A percentile compares a stretch with the other conserved stretches of the same genome.
These are phyloP conservation scores for Pelvicachromis taeniatus DNA, from an alignment of 2,113 vertebrate species.

Conservation along the genomic window DNA sequence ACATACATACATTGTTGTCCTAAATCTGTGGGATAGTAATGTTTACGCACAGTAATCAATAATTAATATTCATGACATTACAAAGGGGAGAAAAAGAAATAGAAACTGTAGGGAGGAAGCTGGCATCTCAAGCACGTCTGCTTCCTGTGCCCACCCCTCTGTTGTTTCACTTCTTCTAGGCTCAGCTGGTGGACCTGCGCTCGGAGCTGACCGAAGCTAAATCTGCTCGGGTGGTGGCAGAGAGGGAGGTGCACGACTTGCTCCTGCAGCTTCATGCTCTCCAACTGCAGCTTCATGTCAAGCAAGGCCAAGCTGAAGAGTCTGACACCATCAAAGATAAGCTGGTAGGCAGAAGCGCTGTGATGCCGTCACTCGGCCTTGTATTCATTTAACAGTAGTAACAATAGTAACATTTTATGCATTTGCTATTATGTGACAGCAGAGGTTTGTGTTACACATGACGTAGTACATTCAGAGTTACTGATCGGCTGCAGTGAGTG, in stretches of 20 bases:
- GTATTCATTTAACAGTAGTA: background rate
- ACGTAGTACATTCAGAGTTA: background rate
- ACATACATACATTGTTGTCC: background rate
- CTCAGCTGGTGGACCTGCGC: slow-evolving; percentile 91
- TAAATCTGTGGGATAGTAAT: background rate
- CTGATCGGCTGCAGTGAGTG: background rate
- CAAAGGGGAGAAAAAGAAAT: background rate
- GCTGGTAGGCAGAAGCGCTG: slow-evolving; percentile 76
- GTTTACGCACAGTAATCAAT: background rate
- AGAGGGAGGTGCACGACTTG: slow-evolving; percentile 92
- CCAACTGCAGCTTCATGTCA: slow-evolving; percentile 90
- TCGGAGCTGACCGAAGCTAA: slow-evolving; percentile 92
- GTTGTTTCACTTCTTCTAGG: slow-evolving; percentile 69
- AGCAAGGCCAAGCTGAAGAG: slow-evolving; percentile 86
- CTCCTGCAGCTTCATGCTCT: slow-evolving; percentile 92
- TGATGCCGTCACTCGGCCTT: background rate
- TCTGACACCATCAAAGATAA: slow-evolving; percentile 91
- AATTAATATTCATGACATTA: background rate
- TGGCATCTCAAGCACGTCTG: no score
- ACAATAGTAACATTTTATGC: background rate
- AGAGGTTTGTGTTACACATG: no score
- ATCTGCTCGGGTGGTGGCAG: slow-evolving; percentile 84
- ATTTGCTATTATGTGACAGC: background rate
- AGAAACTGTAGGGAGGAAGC: no score
- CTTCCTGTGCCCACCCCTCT: background rate